phyloP scores from a whole-genome alignment of 2,113 vertebrate genomes.

The Neogobius melanostomus region DNA sequence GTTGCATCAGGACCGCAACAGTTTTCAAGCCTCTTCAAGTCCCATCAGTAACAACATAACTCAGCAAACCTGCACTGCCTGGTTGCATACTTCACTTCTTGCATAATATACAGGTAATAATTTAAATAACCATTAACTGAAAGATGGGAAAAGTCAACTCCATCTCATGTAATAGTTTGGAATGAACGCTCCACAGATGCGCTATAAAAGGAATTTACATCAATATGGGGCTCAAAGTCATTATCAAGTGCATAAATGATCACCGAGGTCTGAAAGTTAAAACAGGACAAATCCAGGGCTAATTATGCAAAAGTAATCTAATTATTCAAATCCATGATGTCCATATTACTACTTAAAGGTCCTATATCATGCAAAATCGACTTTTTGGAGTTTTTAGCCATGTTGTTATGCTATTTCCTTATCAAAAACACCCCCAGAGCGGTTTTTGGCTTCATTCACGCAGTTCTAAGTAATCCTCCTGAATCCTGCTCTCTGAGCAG shows the following conservation, averaged over 20 bases:
- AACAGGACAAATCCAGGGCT: not conserved
- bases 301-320: not conserved
- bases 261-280: not conserved
- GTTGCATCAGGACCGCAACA: constrained; percentile 38
- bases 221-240: too few species aligned
- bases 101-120: not conserved
- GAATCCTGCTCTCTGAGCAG: too few species aligned
- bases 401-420: too few species aligned
- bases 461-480: too few species aligned
- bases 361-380: too few species aligned
- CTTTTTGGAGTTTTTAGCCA: too few species aligned
- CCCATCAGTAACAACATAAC: constrained; percentile 18
- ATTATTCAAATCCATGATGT: too few species aligned
- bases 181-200: too few species aligned
- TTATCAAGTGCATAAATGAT: not conserved
- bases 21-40: constrained; percentile 17
- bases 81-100: not conserved
- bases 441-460: too few species aligned
- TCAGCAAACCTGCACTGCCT: not conserved
- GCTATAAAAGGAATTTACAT: too few species aligned
- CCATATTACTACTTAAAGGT: too few species aligned
- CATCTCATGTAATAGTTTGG: not conserved
- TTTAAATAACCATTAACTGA: not conserved
- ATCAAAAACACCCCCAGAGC: too few species aligned
- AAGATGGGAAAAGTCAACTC: not conserved